These are phyloP conservation scores for Microctonus aethiopoides DNA, from an alignment of 2,888 invertebrate genomes.

Conservation along the genomic window DNA sequence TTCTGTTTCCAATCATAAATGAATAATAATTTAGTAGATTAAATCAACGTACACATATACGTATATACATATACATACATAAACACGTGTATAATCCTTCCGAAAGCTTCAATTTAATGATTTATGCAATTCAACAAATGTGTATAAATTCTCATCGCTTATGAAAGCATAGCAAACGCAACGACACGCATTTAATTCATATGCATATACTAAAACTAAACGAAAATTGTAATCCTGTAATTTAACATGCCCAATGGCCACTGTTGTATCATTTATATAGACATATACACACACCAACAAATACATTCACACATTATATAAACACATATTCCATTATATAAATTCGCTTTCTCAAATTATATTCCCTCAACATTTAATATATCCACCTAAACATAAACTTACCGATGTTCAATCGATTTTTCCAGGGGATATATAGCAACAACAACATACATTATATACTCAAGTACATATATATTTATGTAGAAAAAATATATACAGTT, in stretches of 20 bases:
- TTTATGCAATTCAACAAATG: slow-evolving; percentile 32
- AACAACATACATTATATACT: background rate
- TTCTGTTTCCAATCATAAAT: slow-evolving; percentile 5
- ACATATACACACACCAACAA: background rate
- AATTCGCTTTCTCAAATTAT: no score
- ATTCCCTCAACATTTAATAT: no score
- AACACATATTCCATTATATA: background rate
- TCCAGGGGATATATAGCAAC: background rate
- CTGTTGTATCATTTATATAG: background rate
- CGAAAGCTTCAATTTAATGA: slow-evolving; percentile 23
- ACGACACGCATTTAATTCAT: slow-evolving; percentile 23
- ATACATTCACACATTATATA: background rate
- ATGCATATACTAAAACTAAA: slow-evolving; percentile 13
- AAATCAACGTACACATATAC: background rate
- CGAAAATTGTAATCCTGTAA: slow-evolving; percentile 38
- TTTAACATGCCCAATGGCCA: slow-evolving; percentile 29
- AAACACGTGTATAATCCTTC: slow-evolving; percentile 9
- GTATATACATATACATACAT: no score
- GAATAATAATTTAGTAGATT: slow-evolving; percentile 6
- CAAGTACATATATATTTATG: background rate
- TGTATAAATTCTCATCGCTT: slow-evolving; percentile 19
- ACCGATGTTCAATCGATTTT: background rate
- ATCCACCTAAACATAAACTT: no score
- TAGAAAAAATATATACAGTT: no score
- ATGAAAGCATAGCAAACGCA: slow-evolving; percentile 21